These are phyloP conservation scores for Xenopus tropicalis DNA, from an alignment of 2,113 vertebrate species.

Conservation along the genomic window DNA sequence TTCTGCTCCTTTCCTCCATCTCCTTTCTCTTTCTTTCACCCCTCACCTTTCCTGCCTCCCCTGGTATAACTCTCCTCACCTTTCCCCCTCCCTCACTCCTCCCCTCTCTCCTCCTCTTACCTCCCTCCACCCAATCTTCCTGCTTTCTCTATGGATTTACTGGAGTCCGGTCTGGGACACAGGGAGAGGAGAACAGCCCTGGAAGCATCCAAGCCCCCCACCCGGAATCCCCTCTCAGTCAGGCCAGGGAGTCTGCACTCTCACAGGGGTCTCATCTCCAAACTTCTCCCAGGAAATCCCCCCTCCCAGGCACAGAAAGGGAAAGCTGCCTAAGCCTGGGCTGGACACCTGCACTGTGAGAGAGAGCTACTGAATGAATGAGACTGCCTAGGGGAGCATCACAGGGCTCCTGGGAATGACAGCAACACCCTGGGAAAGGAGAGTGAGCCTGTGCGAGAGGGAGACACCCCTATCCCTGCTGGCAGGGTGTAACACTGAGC, in stretches of 20 bases:
- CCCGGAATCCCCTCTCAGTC: no score
- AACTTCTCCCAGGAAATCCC: no score
- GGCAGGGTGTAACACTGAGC: slow-evolving; percentile 14
- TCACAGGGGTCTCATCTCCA: no score
- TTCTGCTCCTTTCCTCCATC: no score
- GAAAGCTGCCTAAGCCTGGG: background rate
- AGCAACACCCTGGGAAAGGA: background rate
- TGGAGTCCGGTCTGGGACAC: background rate
- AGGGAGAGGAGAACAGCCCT: background rate
- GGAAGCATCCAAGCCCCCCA: no score
- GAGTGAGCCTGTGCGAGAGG: slow-evolving; percentile 19
- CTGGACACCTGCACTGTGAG: background rate
- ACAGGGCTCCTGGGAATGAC: slow-evolving; percentile 15
- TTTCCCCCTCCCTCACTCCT: slow-evolving; percentile 8
- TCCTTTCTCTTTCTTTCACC: background rate
- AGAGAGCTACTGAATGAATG: background rate
- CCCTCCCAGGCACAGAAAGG: background rate
- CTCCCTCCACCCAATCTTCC: slow-evolving; percentile 13
- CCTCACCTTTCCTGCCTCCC: background rate
- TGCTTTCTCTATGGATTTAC: slow-evolving; percentile 21
- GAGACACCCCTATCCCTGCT: slow-evolving; percentile 17
- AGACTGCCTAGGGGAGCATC: background rate
- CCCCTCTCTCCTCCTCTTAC: background rate
- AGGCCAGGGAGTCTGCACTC: no score
- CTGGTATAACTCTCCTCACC: background rate